Conservation (phyloP, 2,797 vertebrate species). For the Chiroxiphia lanceolata region DNA sequence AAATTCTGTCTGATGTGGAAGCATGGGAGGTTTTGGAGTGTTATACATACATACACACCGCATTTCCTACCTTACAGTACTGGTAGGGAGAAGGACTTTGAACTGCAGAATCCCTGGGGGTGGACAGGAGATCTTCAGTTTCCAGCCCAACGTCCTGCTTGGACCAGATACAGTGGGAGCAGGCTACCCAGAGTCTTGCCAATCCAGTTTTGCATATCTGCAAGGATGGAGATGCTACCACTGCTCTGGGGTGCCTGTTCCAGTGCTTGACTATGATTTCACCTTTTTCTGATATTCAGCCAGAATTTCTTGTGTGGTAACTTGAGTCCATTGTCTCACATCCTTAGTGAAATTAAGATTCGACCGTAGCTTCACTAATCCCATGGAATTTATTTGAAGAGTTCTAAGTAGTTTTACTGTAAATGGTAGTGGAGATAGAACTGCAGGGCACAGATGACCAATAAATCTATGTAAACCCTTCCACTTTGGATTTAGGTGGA, state of each 20-base stretch:
- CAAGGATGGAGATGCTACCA: neutral
- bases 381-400: neutral
- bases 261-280: neutral
- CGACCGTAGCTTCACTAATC: neutral
- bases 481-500: neutral
- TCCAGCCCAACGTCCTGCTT: neutral
- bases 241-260: neutral
- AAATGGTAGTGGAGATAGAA: neutral
- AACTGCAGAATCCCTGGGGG: neutral
- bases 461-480: neutral
- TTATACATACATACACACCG: neutral
- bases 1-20: neutral
- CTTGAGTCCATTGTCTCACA: neutral
- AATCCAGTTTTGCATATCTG: neutral
- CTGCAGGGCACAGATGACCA: neutral
- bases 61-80: neutral
- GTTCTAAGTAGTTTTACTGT: neutral
- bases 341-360: neutral
- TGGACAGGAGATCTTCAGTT: neutral
- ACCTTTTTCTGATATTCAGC: neutral
- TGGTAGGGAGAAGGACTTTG: neutral
- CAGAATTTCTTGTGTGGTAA: neutral
- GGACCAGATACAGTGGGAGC: neutral
- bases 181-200: neutral
- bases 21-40: rapidly evolving